Evolutionary conservation across 2,888 invertebrate genomes (phyloP).

Genomic region (Ariolimax columbianus): DNA sequence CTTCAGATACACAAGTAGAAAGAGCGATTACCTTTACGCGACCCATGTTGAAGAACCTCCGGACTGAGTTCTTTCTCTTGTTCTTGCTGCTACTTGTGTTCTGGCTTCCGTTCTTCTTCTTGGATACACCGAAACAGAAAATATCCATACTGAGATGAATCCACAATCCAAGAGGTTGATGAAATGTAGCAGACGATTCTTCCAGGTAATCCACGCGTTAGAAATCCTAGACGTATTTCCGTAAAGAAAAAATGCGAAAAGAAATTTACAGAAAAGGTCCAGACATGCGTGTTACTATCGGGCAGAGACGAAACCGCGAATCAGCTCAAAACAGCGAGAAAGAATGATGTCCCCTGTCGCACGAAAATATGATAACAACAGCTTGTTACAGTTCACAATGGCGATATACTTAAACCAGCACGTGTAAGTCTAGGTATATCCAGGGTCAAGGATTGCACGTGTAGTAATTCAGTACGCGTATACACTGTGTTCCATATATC

Average conservation of each 20-base stretch:
- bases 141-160: neutral
- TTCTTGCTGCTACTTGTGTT: neutral
- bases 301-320: neutral
- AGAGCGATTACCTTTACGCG: neutral
- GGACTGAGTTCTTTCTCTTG: neutral
- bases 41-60: neutral
- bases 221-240: neutral
- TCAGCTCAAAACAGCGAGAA: neutral
- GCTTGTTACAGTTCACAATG: neutral
- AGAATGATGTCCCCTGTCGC: neutral
- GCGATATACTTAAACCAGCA: neutral
- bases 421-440: neutral
- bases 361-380: neutral
- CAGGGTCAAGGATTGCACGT: no score
- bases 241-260: neutral
- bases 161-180: neutral
- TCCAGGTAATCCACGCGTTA: neutral
- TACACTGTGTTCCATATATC: no score
- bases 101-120: neutral
- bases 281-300: neutral
- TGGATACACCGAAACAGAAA: neutral
- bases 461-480: no score
- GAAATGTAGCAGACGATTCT: neutral
- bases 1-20: no score
- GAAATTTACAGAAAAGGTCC: neutral